Evolutionary conservation across 2,797 vertebrate species (phyloP), one percentile per base, ranked within the genome.

Genomic region (Hylomyscus alleni): DNA sequence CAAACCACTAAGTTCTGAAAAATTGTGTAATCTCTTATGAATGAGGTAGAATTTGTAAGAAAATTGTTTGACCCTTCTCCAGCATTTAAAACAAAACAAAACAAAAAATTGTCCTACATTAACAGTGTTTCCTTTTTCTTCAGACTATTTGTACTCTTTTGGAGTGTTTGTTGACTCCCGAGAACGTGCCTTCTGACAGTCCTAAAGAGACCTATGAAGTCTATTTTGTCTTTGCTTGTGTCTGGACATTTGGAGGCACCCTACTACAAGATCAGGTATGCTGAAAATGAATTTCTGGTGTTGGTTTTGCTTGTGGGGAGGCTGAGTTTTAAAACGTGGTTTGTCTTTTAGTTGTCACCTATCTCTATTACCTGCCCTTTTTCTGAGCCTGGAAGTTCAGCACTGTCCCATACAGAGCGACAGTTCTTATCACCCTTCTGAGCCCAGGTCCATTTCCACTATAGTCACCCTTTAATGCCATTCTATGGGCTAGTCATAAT

Each of bases 161-260:
- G 69, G 99, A 99, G 94, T 99, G 99, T 97, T 99, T 99, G 69
- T 94, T 99, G 82, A 99, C 98, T 34, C 97, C 99, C 85, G 99
- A 99, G 97, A 99, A 99, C 75, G 97, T 99, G 34, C 98, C 99
- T 44, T 83, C 97, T 31, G 99, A 99, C 94, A 99, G 99, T 22
- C 98, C 99, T 0, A 98, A 99, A 92, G 99, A 99, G 67, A 96
- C 99, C 20, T 99, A 98, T 34, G 99, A 99, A 97, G 98, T 98
- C 9, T 99, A 99, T 97, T 99, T 99, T 98, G 98, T 98, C 82
- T 99, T 99, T 93, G 99, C 99, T 80, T 99, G 99, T 97, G 98
- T 99, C 94, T 99, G 99, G 99, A 98, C 98, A 4, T 99, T 99
- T 91, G 99, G 99, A 92, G 99, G 99, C 9, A 98, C 97, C 2